Conservation (phyloP, 1,140 invertebrate genomes). For the Cydia pomonella region DNA sequence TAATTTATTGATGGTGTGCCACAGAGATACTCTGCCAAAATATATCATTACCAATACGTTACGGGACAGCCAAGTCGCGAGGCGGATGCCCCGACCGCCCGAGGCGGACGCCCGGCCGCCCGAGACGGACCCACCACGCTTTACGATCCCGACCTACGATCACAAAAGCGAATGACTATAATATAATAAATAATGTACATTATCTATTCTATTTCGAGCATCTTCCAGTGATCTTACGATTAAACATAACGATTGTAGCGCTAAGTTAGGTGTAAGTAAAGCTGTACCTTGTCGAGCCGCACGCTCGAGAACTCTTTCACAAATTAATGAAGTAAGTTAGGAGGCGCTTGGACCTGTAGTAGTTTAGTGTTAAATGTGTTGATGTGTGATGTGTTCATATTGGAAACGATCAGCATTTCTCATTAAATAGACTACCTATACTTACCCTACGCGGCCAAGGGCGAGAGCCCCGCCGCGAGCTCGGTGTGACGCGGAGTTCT, state of each 20-base stretch:
- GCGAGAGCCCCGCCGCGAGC: conserved; percentile 38
- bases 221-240: conserved; percentile 78
- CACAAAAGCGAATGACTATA: conserved; percentile 58
- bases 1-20: conserved; percentile 81
- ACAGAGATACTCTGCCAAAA: conserved; percentile 81
- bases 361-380: conserved; percentile 74
- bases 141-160: conserved; percentile 46
- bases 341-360: conserved; percentile 64
- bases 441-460: conserved; percentile 57
- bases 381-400: conserved; percentile 77
- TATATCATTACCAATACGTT: conserved; percentile 78
- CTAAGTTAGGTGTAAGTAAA: conserved; percentile 75
- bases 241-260: conserved; percentile 69
- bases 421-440: conserved; percentile 51
- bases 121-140: conserved; percentile 52
- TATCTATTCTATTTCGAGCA: conserved; percentile 68
- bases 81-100: conserved; percentile 22
- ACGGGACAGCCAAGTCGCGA: conserved; percentile 51
- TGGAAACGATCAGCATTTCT: conserved; percentile 66
- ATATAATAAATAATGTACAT: conserved; percentile 55
- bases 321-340: conserved; percentile 72
- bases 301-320: conserved; percentile 69
- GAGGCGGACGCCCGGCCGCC: conserved; percentile 33
- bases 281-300: conserved; percentile 72
- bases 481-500: conserved; percentile 43